phyloP scores from a whole-genome alignment of 2,888 invertebrate species.

The Tipula confusa region DNA sequence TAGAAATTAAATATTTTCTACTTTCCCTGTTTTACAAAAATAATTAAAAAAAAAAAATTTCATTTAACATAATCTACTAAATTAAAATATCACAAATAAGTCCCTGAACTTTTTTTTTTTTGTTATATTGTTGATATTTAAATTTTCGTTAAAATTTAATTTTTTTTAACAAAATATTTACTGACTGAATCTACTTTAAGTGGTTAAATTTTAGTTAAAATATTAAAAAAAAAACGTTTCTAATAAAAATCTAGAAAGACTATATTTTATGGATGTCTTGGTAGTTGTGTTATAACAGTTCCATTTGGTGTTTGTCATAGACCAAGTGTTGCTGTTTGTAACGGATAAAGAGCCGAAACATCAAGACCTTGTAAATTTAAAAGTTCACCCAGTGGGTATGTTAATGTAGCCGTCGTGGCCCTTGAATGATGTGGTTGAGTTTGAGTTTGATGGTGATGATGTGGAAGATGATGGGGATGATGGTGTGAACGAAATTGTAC shows the following conservation, averaged over 20 bases:
- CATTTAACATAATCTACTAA: slow-evolving; percentile 26
- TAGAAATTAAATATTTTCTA: slow-evolving; percentile 26
- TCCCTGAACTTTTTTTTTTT: slow-evolving; percentile 4
- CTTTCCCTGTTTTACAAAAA: neutral
- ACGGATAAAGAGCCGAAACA: slow-evolving; percentile 65
- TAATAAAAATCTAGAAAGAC: neutral
- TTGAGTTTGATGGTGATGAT: slow-evolving; percentile 48
- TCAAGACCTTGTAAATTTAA: slow-evolving; percentile 67
- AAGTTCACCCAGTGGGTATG: slow-evolving; percentile 66
- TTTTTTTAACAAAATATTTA: neutral
- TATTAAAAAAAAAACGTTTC: neutral
- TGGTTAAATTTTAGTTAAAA: slow-evolving; percentile 27
- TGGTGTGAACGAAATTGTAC: slow-evolving; percentile 44
- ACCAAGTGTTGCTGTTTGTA: slow-evolving; percentile 63
- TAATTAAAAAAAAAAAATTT: neutral
- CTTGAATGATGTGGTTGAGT: slow-evolving; percentile 50
- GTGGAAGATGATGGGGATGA: slow-evolving; percentile 46
- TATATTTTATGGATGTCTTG: slow-evolving; percentile 41
- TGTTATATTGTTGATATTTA: neutral
- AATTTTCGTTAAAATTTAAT: neutral
- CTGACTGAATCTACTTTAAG: slow-evolving; percentile 21
- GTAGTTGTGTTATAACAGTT: slow-evolving; percentile 46
- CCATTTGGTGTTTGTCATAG: slow-evolving; percentile 59
- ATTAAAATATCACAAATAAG: slow-evolving; percentile 30
- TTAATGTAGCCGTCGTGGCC: slow-evolving; percentile 56